Conservation (phyloP, 2,888 invertebrate genomes). For the Caenorhabditis sp. region DNA sequence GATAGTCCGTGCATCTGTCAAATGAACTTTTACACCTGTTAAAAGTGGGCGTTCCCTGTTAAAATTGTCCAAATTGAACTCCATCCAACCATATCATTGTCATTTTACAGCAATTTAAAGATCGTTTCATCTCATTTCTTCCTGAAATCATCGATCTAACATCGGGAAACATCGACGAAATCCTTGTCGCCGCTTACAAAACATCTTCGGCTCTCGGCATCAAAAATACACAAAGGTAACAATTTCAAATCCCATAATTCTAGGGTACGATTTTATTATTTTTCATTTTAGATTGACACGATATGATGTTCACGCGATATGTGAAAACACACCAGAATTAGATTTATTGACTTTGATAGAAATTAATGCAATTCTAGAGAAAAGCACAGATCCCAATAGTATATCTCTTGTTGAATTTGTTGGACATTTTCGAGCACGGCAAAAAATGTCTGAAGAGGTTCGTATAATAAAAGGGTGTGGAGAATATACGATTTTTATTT, state of each 20-base stretch:
- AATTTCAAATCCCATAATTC: constrained; percentile 12
- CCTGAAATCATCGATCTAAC: constrained; percentile 61
- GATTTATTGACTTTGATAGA: constrained; percentile 47
- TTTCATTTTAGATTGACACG: constrained; percentile 48
- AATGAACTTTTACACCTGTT: too few species aligned
- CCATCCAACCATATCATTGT: too few species aligned
- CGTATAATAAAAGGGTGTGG: too few species aligned
- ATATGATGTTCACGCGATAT: constrained; percentile 55
- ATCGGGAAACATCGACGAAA: constrained; percentile 52
- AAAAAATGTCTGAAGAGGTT: constrained; percentile 55
- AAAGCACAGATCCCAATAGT: constrained; percentile 39
- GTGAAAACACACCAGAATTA: constrained; percentile 56
- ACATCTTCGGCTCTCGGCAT: constrained; percentile 42
- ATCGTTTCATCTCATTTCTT: constrained; percentile 54
- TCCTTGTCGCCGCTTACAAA: constrained; percentile 43
- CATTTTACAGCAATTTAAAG: constrained; percentile 56
- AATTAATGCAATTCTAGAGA: constrained; percentile 52
- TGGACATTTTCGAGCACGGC: constrained; percentile 43
- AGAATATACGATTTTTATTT: too few species aligned
- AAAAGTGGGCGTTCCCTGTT: too few species aligned
- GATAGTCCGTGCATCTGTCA: too few species aligned
- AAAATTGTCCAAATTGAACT: not conserved
- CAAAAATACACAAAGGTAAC: constrained; percentile 41
- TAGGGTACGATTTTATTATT: constrained; percentile 14
- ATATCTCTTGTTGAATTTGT: constrained; percentile 51